Evolutionary conservation across 2,797 vertebrate species (phyloP).

Genomic region (Premnoplex brunnescens): DNA sequence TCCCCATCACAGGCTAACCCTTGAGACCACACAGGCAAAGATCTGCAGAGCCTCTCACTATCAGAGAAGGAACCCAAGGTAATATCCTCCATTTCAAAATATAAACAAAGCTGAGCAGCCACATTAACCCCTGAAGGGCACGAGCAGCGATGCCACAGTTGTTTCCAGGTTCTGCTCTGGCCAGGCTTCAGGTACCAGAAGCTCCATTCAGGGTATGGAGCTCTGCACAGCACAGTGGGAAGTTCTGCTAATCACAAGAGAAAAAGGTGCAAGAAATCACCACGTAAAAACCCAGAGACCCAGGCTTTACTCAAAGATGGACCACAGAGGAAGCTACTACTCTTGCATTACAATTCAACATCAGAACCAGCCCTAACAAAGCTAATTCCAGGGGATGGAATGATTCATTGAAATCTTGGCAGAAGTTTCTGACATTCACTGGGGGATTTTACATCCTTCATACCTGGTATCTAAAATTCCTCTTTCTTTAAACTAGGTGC

Average conservation of each 20-base stretch:
- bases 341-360: not conserved
- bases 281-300: not conserved
- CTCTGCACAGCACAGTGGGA: not conserved
- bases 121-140: not conserved
- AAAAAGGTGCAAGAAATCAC: not conserved
- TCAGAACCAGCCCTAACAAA: not conserved
- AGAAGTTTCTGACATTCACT: not conserved
- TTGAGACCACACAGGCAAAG: not conserved
- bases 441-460: not conserved
- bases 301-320: not conserved
- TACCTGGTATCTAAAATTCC: not conserved
- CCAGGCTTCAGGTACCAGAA: not conserved
- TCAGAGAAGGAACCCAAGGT: not conserved
- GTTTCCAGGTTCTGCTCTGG: not conserved
- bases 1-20: not conserved
- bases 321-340: not conserved
- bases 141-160: not conserved
- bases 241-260: not conserved
- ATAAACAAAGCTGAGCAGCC: not conserved
- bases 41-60: not conserved
- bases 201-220: fast-evolving
- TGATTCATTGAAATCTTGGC: not conserved
- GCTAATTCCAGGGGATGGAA: not conserved
- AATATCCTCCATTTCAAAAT: not conserved
- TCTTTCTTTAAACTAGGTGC: not conserved